Base-by-base conservation (phyloP, 2,797 vertebrate genomes). In the Vireo griseus region DNA sequence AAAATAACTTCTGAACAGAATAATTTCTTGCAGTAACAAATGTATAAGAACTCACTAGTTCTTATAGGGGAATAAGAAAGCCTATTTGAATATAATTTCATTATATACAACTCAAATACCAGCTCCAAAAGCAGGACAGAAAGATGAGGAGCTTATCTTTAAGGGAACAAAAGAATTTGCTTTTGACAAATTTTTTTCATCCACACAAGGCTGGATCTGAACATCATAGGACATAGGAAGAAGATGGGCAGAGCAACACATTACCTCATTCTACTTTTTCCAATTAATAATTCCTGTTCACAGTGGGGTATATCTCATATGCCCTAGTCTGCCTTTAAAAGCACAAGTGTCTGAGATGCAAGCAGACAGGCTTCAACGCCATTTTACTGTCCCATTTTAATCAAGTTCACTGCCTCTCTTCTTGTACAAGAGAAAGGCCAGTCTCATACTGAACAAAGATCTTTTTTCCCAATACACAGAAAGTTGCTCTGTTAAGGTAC, bases 401-500 rank as follows among this genome's bases (percentile, higher is more conserved):
- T 33, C 42, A 44, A 55, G 15, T 58, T 66, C 44, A 62, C 9
- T 25, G 9, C 1, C 2, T 65, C 37, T 83, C 26, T 72, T 75
- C 50, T 68, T 39, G 11, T 39, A 21, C 21, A 67, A 68, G 29
- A 25, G 25, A 66, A 87, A 81, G 33, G 26, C 16, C n/a, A 54
- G n/a, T 26, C 58, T 21, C 58, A 68, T 6, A 24, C 11, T 33
- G 25, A 58, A 66, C 6, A 11, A 62, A 77, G 12, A 40, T 19
- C 3, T 19, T 48, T 51, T 50, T 44, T 9, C 11, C 5, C 37
- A 28, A 3, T 1, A 4, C 31, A 33, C 4, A 28, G 28, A 17
- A 76, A 69, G 19, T 17, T 40, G 5, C 21, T 58, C 19, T 40
- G 4, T 35, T 65, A 44, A 77, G 44, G 16, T 28, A 50, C 9